phyloP scores from a whole-genome alignment of 1,140 invertebrate species.

The Drosophila sp. region DNA sequence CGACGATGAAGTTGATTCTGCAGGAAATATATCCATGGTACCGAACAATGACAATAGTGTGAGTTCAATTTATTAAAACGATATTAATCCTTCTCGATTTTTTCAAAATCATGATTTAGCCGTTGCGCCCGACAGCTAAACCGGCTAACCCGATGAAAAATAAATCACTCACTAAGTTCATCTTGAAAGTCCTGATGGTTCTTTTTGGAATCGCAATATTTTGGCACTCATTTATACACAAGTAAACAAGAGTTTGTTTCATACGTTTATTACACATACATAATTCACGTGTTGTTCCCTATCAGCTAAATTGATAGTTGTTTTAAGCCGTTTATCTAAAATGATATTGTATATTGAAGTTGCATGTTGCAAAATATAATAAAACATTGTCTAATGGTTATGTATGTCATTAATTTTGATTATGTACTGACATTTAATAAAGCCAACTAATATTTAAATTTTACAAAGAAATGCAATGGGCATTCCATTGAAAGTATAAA shows the following conservation, averaged over 20 bases:
- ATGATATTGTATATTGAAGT: constrained; percentile 16
- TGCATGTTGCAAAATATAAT: background rate
- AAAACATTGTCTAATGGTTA: background rate
- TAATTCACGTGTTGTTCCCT: constrained; percentile 5
- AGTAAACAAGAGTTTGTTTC: constrained; percentile 5
- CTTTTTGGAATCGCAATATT: background rate
- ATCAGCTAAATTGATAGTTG: constrained; percentile 25
- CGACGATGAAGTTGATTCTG: background rate
- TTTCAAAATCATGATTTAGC: too few species aligned
- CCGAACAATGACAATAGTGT: background rate
- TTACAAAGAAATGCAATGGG: background rate
- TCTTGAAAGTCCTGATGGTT: background rate
- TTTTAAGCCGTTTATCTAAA: constrained; percentile 28
- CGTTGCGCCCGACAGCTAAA: too few species aligned
- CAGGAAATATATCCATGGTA: background rate
- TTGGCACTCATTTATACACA: background rate
- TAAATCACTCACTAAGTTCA: background rate
- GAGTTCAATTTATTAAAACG: background rate
- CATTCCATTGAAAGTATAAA: constrained; percentile 15
- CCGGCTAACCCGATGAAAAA: background rate
- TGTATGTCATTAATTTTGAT: background rate
- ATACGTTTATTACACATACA: constrained; percentile 43
- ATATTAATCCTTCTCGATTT: too few species aligned
- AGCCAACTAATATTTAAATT: constrained; percentile 10
- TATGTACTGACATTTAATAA: constrained; percentile 16